A percentile compares a stretch with the other conserved stretches of the same genome.
Evolutionary conservation across 2,888 invertebrate species (phyloP).

Genomic region (Sisyra nigra): DNA sequence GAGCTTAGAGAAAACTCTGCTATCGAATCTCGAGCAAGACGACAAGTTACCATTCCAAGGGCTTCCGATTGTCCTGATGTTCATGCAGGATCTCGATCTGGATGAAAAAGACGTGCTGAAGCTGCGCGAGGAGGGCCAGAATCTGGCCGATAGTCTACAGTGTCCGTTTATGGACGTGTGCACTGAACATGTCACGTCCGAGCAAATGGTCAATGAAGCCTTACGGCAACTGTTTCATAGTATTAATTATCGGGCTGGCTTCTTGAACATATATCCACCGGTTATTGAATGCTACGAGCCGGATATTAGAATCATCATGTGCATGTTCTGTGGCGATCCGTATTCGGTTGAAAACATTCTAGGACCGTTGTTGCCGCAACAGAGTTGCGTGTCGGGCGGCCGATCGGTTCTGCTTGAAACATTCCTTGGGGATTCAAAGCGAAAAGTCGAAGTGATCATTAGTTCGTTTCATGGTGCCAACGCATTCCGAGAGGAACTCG

Average conservation of each 20-base stretch:
- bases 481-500: slow-evolving; percentile 79
- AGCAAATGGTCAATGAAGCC: slow-evolving; percentile 51
- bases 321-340: slow-evolving; percentile 93
- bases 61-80: slow-evolving; percentile 78
- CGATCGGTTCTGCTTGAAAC: slow-evolving; percentile 83
- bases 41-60: slow-evolving; percentile 75
- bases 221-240: slow-evolving; percentile 58
- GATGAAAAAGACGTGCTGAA: slow-evolving; percentile 74
- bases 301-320: slow-evolving; percentile 84
- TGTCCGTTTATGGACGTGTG: slow-evolving; percentile 75
- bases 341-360: slow-evolving; percentile 81
- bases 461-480: slow-evolving; percentile 91
- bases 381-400: slow-evolving; percentile 72
- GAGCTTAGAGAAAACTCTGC: slow-evolving; percentile 77
- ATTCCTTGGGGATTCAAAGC: slow-evolving; percentile 77
- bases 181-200: slow-evolving; percentile 45
- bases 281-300: slow-evolving; percentile 68
- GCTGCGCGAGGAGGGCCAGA: slow-evolving; percentile 77
- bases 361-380: slow-evolving; percentile 72
- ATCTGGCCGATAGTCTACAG: slow-evolving; percentile 73
- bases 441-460: slow-evolving; percentile 76
- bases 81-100: slow-evolving; percentile 68
- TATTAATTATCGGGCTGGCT: slow-evolving; percentile 62
- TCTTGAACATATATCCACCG: slow-evolving; percentile 53
- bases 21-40: slow-evolving; percentile 80